Conservation (phyloP, 2,797 vertebrate genomes). For the Hippopotamyrus pictus region DNA sequence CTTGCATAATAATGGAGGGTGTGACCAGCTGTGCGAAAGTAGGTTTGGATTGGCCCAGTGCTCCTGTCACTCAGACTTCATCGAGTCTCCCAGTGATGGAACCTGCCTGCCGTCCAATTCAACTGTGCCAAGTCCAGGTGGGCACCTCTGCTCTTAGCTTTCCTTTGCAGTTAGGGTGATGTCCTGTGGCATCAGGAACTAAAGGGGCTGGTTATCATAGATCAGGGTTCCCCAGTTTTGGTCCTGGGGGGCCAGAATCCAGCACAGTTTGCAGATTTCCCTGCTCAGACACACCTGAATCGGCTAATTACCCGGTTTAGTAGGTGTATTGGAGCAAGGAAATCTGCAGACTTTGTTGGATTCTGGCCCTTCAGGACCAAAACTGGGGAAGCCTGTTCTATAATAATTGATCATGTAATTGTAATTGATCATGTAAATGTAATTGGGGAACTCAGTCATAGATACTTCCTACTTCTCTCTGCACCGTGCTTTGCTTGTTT, state of each 20-base stretch:
- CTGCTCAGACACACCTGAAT: background rate
- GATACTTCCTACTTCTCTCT: background rate
- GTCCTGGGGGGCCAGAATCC: background rate
- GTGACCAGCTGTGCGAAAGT: constrained; percentile 74
- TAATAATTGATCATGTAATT: too few species aligned
- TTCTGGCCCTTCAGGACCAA: background rate
- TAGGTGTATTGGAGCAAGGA: background rate
- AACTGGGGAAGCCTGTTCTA: too few species aligned
- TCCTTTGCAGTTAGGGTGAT: background rate
- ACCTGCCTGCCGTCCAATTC: constrained; percentile 45
- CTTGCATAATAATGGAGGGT: constrained; percentile 73
- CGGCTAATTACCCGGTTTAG: background rate
- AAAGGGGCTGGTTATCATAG: background rate
- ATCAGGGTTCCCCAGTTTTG: background rate
- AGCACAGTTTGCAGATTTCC: background rate
- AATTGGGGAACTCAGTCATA: background rate
- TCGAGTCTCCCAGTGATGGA: constrained; percentile 54
- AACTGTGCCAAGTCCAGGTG: constrained; percentile 55
- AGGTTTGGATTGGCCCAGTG: constrained; percentile 59
- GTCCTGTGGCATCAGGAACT: background rate
- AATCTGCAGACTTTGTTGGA: background rate
- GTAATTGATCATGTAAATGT: too few species aligned
- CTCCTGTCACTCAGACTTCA: constrained; percentile 59
- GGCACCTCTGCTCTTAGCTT: background rate
- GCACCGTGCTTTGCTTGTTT: background rate